Percentiles rank a stretch among this genome's conserved stretches.
Conservation (phyloP, 2,888 invertebrate species). For the Microctonus hyperodae region DNA sequence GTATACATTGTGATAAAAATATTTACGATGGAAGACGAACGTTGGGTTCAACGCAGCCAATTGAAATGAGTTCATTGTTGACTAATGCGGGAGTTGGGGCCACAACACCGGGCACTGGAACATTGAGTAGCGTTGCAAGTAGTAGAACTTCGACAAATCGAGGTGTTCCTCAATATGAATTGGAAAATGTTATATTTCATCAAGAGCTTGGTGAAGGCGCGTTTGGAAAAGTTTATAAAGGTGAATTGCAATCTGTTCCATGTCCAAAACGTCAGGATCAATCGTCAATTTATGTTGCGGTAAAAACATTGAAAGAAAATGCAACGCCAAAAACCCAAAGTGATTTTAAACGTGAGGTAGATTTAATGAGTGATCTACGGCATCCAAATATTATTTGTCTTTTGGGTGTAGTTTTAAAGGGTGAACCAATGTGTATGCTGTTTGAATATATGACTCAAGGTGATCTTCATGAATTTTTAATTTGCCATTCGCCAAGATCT, state of each 20-base stretch:
- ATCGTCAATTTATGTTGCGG: constrained; percentile 79
- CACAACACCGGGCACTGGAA: constrained; percentile 65
- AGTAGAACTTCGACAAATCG: constrained; percentile 66
- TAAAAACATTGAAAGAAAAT: constrained; percentile 93
- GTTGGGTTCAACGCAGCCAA: constrained; percentile 70
- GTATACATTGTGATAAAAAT: constrained; percentile 71
- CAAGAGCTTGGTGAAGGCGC: constrained; percentile 96
- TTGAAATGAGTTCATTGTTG: constrained; percentile 85
- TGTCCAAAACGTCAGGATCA: constrained; percentile 67
- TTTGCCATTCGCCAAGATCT: constrained; percentile 82
- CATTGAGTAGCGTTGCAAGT: constrained; percentile 63
- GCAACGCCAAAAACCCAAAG: constrained; percentile 89
- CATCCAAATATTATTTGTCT: constrained; percentile 97
- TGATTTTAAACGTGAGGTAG: constrained; percentile 93
- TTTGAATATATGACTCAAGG: constrained; percentile 99
- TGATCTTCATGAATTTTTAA: constrained; percentile 95
- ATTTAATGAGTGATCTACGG: constrained; percentile 90
- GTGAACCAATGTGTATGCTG: constrained; percentile 92
- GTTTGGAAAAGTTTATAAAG: constrained; percentile 97
- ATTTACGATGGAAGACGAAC: constrained; percentile 80
- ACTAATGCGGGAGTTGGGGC: constrained; percentile 63
- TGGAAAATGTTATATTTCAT: constrained; percentile 84
- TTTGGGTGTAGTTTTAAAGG: constrained; percentile 88
- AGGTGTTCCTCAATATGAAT: constrained; percentile 81
- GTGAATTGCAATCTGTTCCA: constrained; percentile 77